Percentiles rank a stretch among this genome's conserved stretches.
Evolutionary conservation across 2,797 vertebrate species (phyloP).

Genomic region (Galaxias olidus): DNA sequence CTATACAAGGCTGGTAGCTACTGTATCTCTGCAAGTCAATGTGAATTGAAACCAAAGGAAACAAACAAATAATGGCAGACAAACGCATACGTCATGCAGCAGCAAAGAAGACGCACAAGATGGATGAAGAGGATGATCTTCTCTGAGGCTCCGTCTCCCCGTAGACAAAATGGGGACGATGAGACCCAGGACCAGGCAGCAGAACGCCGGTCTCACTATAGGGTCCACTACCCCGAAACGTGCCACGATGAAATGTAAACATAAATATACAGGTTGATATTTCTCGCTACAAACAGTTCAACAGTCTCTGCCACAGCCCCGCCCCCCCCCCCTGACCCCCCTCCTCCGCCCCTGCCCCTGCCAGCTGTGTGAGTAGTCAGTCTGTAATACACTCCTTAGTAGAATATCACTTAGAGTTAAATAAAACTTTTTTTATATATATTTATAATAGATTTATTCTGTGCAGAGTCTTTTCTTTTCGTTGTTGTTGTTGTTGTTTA

Average conservation of each 20-base stretch:
- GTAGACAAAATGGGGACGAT: constrained; percentile 40
- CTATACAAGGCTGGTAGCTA: constrained; percentile 67
- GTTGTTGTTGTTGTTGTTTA: constrained; percentile 59
- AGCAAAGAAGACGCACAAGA: constrained; percentile 52
- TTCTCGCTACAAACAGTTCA: constrained; percentile 83
- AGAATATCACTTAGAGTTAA: constrained; percentile 85
- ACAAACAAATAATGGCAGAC: constrained; percentile 38
- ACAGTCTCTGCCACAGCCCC: constrained; percentile 79
- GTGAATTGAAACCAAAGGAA: constrained; percentile 27
- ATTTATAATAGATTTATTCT: constrained; percentile 83
- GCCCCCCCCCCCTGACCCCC: constrained; percentile 25
- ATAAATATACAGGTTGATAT: constrained; percentile 87
- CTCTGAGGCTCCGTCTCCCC: constrained; percentile 68
- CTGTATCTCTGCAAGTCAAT: constrained; percentile 49
- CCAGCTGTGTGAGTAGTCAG: constrained; percentile 85
- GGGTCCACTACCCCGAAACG: constrained; percentile 50
- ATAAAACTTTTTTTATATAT: constrained; percentile 79
- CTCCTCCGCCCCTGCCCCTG: too few relatives aligned
- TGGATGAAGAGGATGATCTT: constrained; percentile 61
- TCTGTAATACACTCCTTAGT: constrained; percentile 79
- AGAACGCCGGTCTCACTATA: constrained; percentile 42
- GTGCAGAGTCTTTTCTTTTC: constrained; percentile 65
- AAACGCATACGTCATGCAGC: constrained; percentile 67
- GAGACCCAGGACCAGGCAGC: constrained; percentile 46
- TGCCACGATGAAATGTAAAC: constrained; percentile 76